Evolutionary conservation across 2,797 vertebrate species (phyloP), one percentile per base, ranked within the genome.

Genomic region (Gadopsis marmoratus): DNA sequence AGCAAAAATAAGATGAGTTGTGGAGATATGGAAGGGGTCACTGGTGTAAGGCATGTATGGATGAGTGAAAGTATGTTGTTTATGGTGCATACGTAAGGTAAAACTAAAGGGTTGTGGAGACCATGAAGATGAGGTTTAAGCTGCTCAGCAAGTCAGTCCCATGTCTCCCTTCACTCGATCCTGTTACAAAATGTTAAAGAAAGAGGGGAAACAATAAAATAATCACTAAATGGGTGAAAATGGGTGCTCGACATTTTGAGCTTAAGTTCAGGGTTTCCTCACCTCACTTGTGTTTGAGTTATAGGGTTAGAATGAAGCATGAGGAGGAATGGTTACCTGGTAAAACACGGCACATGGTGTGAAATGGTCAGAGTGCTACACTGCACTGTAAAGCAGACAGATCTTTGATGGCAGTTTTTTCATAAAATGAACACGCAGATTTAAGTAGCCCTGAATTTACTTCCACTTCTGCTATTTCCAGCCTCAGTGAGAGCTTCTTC

Each of bases 401-500:
- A 43, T 69, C 19, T 58, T 63, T 68, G 11, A 37, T 65, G 54
- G 29, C 43, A 12, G 26, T 58, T 58, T n/a, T 74, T 41, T 47
- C 45, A 7, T 7, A 48, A 45, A 45, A 45, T 17, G 16, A 8
- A 43, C 45, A 7, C 21, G 11, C 7, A 11, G 50, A 26, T 41
- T 64, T 58, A 31, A n/a, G 7, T 1, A 5, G 13, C 3, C 45
- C 16, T 58, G 3, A 58, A 5, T 60, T 50, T 50, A 26, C 74
- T 41, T 68, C 26, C 11, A 12, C 14, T 17, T 70, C 39, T 78
- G 19, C 37, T 51, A 76, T 37, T 93, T 88, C 47, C 95, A 99
- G 97, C 95, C 93, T 99, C 71, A 98, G 97, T 3, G 97, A 99
- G 95, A 99, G 98, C 90, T 99, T 99, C 96, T 99, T 99, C 93